A percentile compares a stretch with the other conserved stretches of the same genome.
phyloP scores from a whole-genome alignment of 1,140 invertebrate species.

The Drosophila arawakana region DNA sequence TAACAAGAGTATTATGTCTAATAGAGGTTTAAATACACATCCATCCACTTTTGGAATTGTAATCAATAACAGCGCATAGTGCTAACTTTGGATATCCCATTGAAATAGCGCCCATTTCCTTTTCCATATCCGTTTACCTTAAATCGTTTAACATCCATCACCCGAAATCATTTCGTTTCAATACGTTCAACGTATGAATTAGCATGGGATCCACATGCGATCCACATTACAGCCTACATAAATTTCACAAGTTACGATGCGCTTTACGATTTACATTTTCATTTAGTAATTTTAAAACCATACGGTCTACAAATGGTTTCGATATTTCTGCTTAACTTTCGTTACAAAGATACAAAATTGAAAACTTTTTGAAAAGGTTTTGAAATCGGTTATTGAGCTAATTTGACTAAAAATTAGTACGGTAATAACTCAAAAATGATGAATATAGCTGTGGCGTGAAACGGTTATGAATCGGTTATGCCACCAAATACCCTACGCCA shows the following conservation, averaged over 20 bases:
- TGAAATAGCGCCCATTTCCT: conserved; percentile 24
- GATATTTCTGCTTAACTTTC: too few relatives aligned
- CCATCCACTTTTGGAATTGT: background rate
- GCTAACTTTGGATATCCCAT: conserved; percentile 13
- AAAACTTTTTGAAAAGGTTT: background rate
- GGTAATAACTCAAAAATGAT: too few relatives aligned
- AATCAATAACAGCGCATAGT: background rate
- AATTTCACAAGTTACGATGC: too few relatives aligned
- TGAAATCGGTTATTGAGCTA: background rate
- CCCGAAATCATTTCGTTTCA: background rate
- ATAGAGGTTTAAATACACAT: too few relatives aligned
- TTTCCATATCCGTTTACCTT: background rate
- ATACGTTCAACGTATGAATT: conserved; percentile 11
- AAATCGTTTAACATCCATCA: background rate
- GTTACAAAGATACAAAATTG: too few relatives aligned
- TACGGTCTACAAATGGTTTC: too few relatives aligned
- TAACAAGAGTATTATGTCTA: too few relatives aligned
- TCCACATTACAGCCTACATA: background rate
- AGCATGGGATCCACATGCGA: background rate
- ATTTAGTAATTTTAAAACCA: too few relatives aligned
- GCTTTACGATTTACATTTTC: too few relatives aligned
- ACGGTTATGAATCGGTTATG: conserved; percentile 4
- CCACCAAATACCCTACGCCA: background rate
- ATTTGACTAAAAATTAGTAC: too few relatives aligned
- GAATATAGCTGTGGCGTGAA: too few relatives aligned